Percentiles rank a stretch among this genome's conserved stretches.
Conservation (phyloP, 2,113 vertebrate genomes). For the Psittacula cyanocephala region DNA sequence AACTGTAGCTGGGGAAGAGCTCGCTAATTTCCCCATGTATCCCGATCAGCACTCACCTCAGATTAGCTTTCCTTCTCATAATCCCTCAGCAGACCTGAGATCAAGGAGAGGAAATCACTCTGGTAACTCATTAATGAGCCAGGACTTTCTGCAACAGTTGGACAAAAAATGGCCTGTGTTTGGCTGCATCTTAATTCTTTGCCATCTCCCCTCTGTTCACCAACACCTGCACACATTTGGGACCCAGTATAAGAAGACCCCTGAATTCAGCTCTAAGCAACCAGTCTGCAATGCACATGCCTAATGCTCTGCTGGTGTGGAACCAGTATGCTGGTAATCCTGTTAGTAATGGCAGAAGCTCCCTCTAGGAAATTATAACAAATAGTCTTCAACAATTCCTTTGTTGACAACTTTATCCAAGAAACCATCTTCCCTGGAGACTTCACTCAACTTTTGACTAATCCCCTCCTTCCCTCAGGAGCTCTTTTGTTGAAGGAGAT, state of each 20-base stretch:
- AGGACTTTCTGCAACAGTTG: slow-evolving; percentile 30
- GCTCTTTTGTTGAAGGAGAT: slow-evolving; percentile 66
- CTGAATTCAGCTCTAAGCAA: slow-evolving; percentile 53
- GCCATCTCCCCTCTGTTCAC: slow-evolving; percentile 19
- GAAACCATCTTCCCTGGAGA: slow-evolving; percentile 70
- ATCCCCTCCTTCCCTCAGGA: slow-evolving; percentile 68
- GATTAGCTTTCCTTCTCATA: slow-evolving; percentile 24
- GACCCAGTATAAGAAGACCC: slow-evolving; percentile 13
- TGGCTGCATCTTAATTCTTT: slow-evolving; percentile 16
- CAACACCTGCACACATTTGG: slow-evolving; percentile 40
- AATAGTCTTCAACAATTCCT: slow-evolving; percentile 70
- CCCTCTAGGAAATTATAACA: slow-evolving; percentile 61
- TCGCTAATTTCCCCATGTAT: not conserved
- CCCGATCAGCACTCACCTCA: not conserved
- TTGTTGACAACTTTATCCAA: slow-evolving; percentile 74
- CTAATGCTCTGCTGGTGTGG: slow-evolving; percentile 52
- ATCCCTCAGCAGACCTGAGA: slow-evolving; percentile 24
- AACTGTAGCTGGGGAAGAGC: not conserved
- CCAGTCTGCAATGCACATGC: slow-evolving; percentile 31
- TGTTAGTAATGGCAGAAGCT: slow-evolving; percentile 57
- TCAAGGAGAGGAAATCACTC: slow-evolving; percentile 24
- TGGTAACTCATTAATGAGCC: slow-evolving; percentile 11
- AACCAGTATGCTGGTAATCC: slow-evolving; percentile 60
- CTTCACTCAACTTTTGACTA: slow-evolving; percentile 69
- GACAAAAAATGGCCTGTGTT: slow-evolving; percentile 2